Conservation (phyloP, 2,797 vertebrate species). For the Danio kyathit region DNA sequence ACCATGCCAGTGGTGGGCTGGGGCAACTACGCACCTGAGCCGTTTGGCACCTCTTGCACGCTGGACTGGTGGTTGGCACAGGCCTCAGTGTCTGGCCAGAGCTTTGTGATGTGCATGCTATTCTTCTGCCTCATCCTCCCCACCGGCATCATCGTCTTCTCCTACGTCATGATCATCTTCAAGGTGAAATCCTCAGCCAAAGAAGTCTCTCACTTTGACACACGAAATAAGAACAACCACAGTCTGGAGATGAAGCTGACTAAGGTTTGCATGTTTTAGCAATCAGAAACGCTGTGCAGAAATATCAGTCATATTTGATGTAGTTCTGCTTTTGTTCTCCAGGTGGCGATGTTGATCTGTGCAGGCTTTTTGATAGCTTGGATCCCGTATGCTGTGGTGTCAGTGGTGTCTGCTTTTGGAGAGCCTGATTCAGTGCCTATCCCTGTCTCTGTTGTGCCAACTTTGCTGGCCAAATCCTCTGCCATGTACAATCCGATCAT, state of each 20-base stretch:
- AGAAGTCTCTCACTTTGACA: constrained; percentile 89
- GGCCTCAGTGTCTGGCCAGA: constrained; percentile 87
- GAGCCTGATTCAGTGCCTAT: constrained; percentile 88
- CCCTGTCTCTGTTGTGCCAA: constrained; percentile 88
- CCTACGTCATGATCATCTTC: constrained; percentile 91
- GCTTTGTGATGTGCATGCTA: constrained; percentile 90
- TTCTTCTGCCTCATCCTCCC: constrained; percentile 94
- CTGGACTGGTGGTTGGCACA: constrained; percentile 97
- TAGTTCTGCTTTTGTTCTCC: constrained; percentile 53
- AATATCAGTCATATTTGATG: not conserved
- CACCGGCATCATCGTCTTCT: constrained; percentile 88
- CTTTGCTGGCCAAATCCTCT: constrained; percentile 91
- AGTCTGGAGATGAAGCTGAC: constrained; percentile 93
- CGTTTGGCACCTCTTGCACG: constrained; percentile 95
- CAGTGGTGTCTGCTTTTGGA: constrained; percentile 92
- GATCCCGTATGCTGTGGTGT: constrained; percentile 95
- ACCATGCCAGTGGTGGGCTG: constrained; percentile 92
- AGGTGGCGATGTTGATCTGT: constrained; percentile 98
- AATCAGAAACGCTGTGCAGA: not conserved
- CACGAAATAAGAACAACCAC: constrained; percentile 86
- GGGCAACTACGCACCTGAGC: constrained; percentile 92
- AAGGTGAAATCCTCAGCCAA: constrained; percentile 93
- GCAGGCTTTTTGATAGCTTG: constrained; percentile 93
- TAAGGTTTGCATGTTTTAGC: constrained; percentile 78
- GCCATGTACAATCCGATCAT: constrained; percentile 98